phyloP scores from a whole-genome alignment of 2,797 vertebrate genomes.

The Sebastes cheni region DNA sequence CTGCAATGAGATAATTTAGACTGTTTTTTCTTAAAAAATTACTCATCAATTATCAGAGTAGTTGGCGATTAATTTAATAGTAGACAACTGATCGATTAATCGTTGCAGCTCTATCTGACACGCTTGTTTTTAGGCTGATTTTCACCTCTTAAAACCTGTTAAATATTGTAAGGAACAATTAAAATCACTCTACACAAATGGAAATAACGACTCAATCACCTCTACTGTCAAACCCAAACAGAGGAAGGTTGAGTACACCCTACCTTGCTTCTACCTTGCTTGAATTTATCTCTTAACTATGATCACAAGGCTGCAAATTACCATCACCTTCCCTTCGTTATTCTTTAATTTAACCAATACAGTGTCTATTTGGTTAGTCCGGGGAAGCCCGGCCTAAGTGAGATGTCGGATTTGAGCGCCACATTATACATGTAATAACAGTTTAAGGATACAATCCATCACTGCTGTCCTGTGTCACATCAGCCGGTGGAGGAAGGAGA shows the following conservation, averaged over 20 bases:
- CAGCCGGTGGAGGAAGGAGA: constrained; percentile 44
- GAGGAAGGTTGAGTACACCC: background rate
- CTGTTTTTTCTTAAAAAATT: fast-evolving
- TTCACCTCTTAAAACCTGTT: background rate
- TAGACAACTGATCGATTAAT: no score
- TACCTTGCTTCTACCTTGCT: background rate
- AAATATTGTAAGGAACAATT: background rate
- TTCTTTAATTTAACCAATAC: constrained; percentile 83
- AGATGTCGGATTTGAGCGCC: constrained; percentile 86
- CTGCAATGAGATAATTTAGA: fast-evolving
- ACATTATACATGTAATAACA: constrained; percentile 97
- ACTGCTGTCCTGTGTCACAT: constrained; percentile 86
- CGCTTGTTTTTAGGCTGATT: background rate
- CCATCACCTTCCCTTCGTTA: background rate
- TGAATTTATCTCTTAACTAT: background rate
- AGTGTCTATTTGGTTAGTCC: background rate
- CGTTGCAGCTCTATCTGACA: background rate
- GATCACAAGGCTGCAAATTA: background rate
- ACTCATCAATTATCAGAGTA: no score
- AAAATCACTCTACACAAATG: background rate
- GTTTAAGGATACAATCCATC: constrained; percentile 99
- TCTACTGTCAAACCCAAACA: no score
- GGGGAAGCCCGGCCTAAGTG: constrained; percentile 78
- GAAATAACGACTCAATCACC: background rate
- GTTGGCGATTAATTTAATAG: fast-evolving